Conservation (phyloP, 2,113 vertebrate genomes). For the Climacteris rufus region DNA sequence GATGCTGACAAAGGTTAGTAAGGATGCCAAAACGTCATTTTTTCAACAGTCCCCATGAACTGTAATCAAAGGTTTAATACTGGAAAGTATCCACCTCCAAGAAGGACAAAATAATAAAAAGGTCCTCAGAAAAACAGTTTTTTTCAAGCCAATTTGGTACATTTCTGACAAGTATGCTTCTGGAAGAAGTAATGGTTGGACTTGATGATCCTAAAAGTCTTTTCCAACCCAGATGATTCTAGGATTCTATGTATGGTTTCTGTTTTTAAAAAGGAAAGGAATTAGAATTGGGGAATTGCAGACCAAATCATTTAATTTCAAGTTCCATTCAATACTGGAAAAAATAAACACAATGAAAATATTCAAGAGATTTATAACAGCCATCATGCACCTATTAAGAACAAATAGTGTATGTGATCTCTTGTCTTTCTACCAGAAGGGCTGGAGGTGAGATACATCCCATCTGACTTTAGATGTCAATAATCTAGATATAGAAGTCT, state of each 20-base stretch:
- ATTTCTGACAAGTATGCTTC: not conserved
- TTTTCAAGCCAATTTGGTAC: not conserved
- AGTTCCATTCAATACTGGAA: not conserved
- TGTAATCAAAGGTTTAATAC: not conserved
- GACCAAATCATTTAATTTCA: not conserved
- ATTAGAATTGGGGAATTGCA: not conserved
- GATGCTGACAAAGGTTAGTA: not conserved
- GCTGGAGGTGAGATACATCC: not conserved
- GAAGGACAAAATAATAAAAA: not conserved
- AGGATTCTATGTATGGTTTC: not conserved
- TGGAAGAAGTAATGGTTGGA: not conserved
- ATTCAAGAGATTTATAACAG: not conserved
- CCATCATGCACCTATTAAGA: not conserved
- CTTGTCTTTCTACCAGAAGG: not conserved
- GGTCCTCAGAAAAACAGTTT: not conserved
- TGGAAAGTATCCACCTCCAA: not conserved
- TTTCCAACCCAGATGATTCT: not conserved
- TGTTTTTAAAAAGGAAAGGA: not conserved
- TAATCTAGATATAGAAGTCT: not conserved
- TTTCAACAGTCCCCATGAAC: not conserved
- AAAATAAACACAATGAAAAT: not conserved
- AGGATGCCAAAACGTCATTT: not conserved
- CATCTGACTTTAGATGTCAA: not conserved
- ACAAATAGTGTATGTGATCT: not conserved
- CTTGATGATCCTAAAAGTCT: not conserved